Evolutionary conservation across 2,797 vertebrate species (phyloP).

Genomic region (Gallinago stenura): DNA sequence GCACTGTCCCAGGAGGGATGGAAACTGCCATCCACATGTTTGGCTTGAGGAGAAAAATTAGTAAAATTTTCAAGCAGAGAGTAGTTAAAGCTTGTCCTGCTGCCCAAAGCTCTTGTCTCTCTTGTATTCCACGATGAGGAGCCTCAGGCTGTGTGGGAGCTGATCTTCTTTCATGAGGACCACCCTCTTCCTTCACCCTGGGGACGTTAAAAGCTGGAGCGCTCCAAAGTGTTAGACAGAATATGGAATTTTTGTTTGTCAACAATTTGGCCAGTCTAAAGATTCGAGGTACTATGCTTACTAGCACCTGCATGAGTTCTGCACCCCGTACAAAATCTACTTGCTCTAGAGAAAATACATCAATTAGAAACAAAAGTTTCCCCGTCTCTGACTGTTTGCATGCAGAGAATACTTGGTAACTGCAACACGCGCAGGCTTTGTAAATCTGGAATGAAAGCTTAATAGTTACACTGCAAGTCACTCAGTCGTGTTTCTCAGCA

Average conservation of each 20-base stretch:
- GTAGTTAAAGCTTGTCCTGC: not conserved
- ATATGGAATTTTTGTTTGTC: not conserved
- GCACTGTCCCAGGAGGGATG: not conserved
- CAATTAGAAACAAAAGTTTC: not conserved
- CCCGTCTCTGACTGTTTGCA: not conserved
- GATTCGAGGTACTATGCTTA: not conserved
- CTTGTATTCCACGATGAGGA: fast-evolving
- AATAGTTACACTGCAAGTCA: not conserved
- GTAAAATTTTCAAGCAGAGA: not conserved
- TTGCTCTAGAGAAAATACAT: not conserved
- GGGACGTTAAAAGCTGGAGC: not conserved
- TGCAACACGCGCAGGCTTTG: not conserved
- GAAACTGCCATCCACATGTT: not conserved
- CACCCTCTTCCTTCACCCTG: not conserved
- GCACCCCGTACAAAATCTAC: not conserved
- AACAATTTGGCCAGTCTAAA: not conserved
- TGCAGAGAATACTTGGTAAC: not conserved
- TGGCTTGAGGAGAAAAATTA: fast-evolving
- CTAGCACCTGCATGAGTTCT: not conserved
- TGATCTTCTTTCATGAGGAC: not conserved
- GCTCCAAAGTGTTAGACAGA: not conserved
- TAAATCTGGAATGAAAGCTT: not conserved
- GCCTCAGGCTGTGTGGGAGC: not conserved
- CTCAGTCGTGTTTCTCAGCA: not conserved
- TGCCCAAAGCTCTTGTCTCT: not conserved